Evolutionary conservation across 2,113 vertebrate genomes (phyloP).

Genomic region (Kryptolebias marmoratus): DNA sequence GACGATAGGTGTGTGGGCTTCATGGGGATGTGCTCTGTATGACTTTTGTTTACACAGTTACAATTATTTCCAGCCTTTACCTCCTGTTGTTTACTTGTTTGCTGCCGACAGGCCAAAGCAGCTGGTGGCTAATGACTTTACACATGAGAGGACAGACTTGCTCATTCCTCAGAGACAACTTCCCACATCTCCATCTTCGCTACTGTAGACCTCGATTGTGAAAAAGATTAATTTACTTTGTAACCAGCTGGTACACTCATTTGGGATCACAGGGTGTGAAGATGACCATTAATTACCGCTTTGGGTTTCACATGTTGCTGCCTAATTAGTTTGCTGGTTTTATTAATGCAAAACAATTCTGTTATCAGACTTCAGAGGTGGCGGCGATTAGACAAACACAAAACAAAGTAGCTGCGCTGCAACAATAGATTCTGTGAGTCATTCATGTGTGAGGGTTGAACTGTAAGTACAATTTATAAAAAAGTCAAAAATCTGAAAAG

Average conservation of each 20-base stretch:
- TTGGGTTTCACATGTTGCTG: conserved; percentile 27
- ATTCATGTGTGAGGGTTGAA: conserved; percentile 20
- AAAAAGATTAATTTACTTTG: conserved; percentile 36
- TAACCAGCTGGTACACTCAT: conserved; percentile 40
- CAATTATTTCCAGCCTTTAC: conserved; percentile 5
- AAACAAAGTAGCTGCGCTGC: conserved; percentile 17
- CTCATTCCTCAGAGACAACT: conserved; percentile 28
- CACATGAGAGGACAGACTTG: conserved; percentile 40
- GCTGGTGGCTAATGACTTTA: conserved; percentile 56
- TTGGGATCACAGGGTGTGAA: conserved; percentile 45
- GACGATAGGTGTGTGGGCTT: neutral
- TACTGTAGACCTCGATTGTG: conserved; percentile 15
- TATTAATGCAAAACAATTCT: conserved; percentile 33
- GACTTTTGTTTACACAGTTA: conserved; percentile 37
- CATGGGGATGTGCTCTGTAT: neutral
- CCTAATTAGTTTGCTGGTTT: conserved; percentile 49
- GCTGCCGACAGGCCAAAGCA: conserved; percentile 37
- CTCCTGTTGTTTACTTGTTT: conserved; percentile 34
- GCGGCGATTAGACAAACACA: conserved; percentile 18
- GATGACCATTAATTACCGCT: conserved; percentile 53
- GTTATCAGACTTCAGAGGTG: conserved; percentile 22
- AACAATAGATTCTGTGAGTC: conserved; percentile 9
- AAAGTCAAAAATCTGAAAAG: neutral
- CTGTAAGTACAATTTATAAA: neutral
- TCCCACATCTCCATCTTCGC: conserved; percentile 23